Conservation (phyloP, 2,797 vertebrate genomes). For the Hippocampus kuda region DNA sequence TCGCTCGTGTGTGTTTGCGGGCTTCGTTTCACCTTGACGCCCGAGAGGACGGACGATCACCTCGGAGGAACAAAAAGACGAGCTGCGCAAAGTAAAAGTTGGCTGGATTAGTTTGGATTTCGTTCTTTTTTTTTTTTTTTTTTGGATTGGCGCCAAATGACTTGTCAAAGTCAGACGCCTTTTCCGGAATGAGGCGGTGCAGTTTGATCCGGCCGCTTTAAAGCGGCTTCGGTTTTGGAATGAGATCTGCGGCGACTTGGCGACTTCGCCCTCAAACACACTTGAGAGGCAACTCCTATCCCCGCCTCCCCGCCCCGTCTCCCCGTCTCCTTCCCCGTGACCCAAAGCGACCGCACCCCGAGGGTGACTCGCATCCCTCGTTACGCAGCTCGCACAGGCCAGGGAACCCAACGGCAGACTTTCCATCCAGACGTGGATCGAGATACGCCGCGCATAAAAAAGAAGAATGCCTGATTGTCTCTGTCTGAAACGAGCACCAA, state of each 20-base stretch:
- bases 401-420: conserved; percentile 14
- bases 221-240: conserved; percentile 24
- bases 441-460: not conserved
- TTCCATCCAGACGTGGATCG: not conserved
- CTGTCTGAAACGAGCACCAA: conserved; percentile 9
- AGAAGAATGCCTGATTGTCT: not conserved
- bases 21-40: conserved; percentile 49
- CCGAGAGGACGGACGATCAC: conserved; percentile 40
- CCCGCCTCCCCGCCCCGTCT: not conserved
- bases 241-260: not conserved
- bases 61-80: conserved; percentile 25
- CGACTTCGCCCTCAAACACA: conserved; percentile 37
- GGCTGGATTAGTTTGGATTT: conserved; percentile 14
- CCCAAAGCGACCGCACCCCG: not conserved
- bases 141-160: not conserved
- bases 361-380: conserved; percentile 8
- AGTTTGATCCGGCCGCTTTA: not conserved
- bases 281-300: not conserved
- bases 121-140: not conserved
- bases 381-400: conserved; percentile 47
- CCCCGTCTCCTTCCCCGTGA: not conserved
- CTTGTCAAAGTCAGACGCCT: conserved; percentile 16
- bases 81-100: conserved; percentile 11
- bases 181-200: not conserved
- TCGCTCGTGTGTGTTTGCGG: conserved; percentile 41